Evolutionary conservation across 2,113 vertebrate species (phyloP), one percentile per base, ranked within the genome.

Genomic region (Regulus satrapa): DNA sequence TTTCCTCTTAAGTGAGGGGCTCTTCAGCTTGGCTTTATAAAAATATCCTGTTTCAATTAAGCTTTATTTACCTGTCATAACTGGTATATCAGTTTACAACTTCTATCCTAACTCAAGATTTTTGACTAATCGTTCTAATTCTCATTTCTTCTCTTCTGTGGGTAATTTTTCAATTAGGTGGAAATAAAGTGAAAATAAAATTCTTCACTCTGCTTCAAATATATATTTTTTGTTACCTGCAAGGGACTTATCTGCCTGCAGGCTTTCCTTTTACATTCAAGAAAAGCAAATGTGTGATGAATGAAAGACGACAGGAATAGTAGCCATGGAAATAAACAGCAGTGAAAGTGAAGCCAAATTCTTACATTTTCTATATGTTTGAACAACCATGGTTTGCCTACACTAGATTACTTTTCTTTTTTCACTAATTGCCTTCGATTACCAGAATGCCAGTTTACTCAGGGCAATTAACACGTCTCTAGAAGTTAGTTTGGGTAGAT

Each of bases 361-460:
- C 45, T 43, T 74, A 69, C 0, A 0, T 17, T 84, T 88, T 73
- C 83, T 48, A 77, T 82, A 88, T 94, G 85, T 66, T 71, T 88
- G 78, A 78, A 74, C 77, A 87, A 20, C 36, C 2, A 8, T 26
- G 11, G 38, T 73, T 89, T 93, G 66, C 63, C 58, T 85, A 8
- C 2, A 0, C 8, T 69, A 59, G 29, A 49, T 78, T 88, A 41
- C 72, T 92, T 85, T 38, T 52, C 25, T 92, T 86, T 78, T 89
- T 91, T 59, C 56, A 15, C 17, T 94, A 81, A 75, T 85, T 95
- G 38, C 58, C 29, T 87, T 83, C 78, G 95, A 31, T 89, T 94
- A 85, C 54, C 51, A 79, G 32, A 73, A 59, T 83, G 49, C 59
- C 32, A 93, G 26, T 73, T 94, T 69, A 93, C 62, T 73, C 12